Evolutionary conservation across 2,113 vertebrate genomes (phyloP), one percentile per base, ranked within the genome.

Genomic region (Brevimyrus niger): DNA sequence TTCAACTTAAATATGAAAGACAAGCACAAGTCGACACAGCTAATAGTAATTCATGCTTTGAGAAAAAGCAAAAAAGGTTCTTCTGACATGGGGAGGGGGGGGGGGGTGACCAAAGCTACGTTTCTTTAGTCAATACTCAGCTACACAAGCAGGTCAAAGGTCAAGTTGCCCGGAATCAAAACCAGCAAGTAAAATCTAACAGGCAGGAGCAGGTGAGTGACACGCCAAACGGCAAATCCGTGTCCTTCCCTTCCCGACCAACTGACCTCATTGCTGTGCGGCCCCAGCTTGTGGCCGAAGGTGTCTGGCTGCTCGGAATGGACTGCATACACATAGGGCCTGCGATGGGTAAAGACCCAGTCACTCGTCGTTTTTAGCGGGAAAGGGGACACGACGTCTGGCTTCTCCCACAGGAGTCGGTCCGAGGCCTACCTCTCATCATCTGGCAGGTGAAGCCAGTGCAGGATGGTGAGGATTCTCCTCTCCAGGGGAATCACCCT

Each of bases 251-350:
- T n/a, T 88, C 47, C 44, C 93, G 55, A 11, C 3, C 48, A 92
- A 95, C 96, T 95, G 94, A 98, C 98, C 97, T 99, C 98, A 21
- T 95, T 97, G 92, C 97, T 98, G 90, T 97, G 96, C 1, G 98
- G 98, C 27, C 98, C 98, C 0, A 97, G 97, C 85, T 97, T 96
- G 92, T 99, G 98, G 69, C 98, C 98, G 85, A 97, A 97, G 31
- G 97, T 94, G 91, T 99, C 98, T 0, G 98, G 98, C 91, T 99
- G 98, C 90, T 99, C 98, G 0, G 98, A 99, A 93, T 99, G 99
- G 89, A 98, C 97, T 8, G 98, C 98, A 82, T 97, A 99, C 42
- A 98, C 97, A 1, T 99, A 99, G 10, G 98, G 98, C 92, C 98
- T 99, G 92, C 0, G 21, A 93, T 88, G 87, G 88, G 88, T 87